Percentiles rank a stretch among this genome's conserved stretches.
Evolutionary conservation across 2,113 vertebrate genomes (phyloP).

Genomic region (Takifugu bimaculatus): DNA sequence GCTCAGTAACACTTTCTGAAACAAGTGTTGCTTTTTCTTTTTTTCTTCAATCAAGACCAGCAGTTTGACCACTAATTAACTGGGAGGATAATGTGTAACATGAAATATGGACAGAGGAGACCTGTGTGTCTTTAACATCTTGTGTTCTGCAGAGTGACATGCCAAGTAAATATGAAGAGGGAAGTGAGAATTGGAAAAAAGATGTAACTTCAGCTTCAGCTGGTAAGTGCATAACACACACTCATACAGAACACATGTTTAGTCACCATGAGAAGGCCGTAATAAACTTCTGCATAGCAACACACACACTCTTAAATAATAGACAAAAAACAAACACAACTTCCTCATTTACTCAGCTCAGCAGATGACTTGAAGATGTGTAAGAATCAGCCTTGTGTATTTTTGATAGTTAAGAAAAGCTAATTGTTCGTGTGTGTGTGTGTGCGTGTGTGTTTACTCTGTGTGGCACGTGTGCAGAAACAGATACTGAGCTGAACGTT

Average conservation of each 20-base stretch:
- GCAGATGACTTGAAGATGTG: too few relatives aligned
- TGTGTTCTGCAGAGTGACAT: constrained; percentile 66
- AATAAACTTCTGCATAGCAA: constrained; percentile 26
- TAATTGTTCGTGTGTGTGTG: too few relatives aligned
- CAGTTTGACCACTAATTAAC: constrained; percentile 41
- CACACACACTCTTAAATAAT: neutral
- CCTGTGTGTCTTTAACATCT: constrained; percentile 2
- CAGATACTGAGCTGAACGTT: constrained; percentile 84
- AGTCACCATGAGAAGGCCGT: constrained; percentile 21
- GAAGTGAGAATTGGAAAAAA: constrained; percentile 70
- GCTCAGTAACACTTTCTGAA: neutral
- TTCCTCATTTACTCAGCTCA: neutral
- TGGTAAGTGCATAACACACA: constrained; percentile 68
- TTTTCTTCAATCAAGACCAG: neutral
- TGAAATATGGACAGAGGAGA: neutral
- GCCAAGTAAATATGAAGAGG: constrained; percentile 44
- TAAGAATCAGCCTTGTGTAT: too few relatives aligned
- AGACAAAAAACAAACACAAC: neutral
- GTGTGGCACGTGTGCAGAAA: constrained; percentile 34
- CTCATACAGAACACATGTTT: constrained; percentile 3
- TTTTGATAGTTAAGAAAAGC: too few relatives aligned
- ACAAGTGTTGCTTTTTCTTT: neutral
- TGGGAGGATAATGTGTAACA: constrained; percentile 44
- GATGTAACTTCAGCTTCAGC: constrained; percentile 71
- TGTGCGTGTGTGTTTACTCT: too few relatives aligned